Conservation (phyloP, 2,888 invertebrate species). For the Euplexia lucipara region DNA sequence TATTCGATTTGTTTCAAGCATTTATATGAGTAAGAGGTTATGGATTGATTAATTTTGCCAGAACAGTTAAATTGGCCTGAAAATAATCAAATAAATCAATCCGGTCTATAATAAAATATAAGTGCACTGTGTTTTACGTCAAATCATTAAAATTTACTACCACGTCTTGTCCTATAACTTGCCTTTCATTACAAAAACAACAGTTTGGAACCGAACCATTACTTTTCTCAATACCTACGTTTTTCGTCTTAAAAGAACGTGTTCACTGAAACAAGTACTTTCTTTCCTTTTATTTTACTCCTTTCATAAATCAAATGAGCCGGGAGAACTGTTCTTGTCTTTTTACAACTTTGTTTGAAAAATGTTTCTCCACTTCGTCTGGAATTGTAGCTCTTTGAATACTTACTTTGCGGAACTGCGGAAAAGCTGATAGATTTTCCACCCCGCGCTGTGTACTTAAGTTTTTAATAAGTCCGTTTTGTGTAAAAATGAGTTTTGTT, state of each 20-base stretch:
- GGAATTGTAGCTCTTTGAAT: conserved; percentile 50
- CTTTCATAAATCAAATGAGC: conserved; percentile 64
- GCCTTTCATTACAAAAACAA: conserved; percentile 35
- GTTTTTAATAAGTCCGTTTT: conserved; percentile 31
- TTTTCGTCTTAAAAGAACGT: conserved; percentile 39
- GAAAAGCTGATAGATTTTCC: conserved; percentile 27
- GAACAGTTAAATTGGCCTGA: too few species aligned
- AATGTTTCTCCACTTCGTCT: conserved; percentile 50
- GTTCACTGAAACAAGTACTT: conserved; percentile 44
- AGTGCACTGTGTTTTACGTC: conserved; percentile 7
- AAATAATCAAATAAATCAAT: too few species aligned
- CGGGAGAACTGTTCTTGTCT: conserved; percentile 47
- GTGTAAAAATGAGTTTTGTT: conserved; percentile 10
- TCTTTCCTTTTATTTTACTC: conserved; percentile 49
- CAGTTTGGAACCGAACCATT: conserved; percentile 38
- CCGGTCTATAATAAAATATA: too few species aligned
- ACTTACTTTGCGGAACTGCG: conserved; percentile 41
- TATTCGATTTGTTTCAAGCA: too few species aligned
- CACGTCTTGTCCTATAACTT: conserved; percentile 15
- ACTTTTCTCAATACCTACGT: conserved; percentile 39
- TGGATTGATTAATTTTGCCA: too few species aligned
- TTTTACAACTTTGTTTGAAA: conserved; percentile 58
- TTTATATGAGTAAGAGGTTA: too few species aligned
- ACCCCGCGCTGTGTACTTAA: neutral
- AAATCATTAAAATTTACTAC: conserved; percentile 13